Evolutionary conservation across 1,140 invertebrate species (phyloP), one percentile per base, ranked within the genome.

Genomic region (Venustaconcha ellipsiformis): DNA sequence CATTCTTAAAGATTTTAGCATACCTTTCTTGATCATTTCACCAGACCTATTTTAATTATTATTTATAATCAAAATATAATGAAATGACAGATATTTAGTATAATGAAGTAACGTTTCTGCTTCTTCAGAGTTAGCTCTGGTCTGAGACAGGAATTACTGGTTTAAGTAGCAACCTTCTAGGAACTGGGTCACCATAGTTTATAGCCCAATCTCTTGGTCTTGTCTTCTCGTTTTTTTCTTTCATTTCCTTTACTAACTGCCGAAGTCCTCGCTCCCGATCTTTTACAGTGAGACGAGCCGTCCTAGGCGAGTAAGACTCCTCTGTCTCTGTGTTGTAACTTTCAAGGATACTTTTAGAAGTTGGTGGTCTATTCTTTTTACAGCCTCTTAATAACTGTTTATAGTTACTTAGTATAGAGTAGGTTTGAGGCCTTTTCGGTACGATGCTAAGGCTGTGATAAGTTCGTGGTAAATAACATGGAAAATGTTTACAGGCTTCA

Each of bases 131-230:
- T 48, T 8, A 48, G 37, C 37, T 48, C 6, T 8, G 37, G 37
- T 48, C 37, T 48, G 37, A 48, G 37, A 48, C 37, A 48, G 37
- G 37, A 48, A 48, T 77, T 0, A 79, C 83, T 6, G 83, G 80
- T 66, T 84, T 84, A 18, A 80, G 70, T 26, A 84, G 72, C 48
- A 81, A 20, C 12, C 83, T 65, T 14, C 73, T 56, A 0, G 81
- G 78, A 55, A 83, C n/a, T 6, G 77, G 78, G 4, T 76, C 67
- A 0, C 83, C 83, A 59, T 84, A 84, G 63, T 84, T 84, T n/a
- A 80, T 69, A 18, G 76, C 73, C 79, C 83, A 81, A 64, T 81
- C 83, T 20, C 68, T 63, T 23, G 83, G 83, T 69, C 74, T 78
- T 20, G 67, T 69, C 37, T 71, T 69, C 30, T 84, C 81, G 67